Base-by-base conservation (phyloP, 2,888 invertebrate species). In the Agrochola lota region DNA sequence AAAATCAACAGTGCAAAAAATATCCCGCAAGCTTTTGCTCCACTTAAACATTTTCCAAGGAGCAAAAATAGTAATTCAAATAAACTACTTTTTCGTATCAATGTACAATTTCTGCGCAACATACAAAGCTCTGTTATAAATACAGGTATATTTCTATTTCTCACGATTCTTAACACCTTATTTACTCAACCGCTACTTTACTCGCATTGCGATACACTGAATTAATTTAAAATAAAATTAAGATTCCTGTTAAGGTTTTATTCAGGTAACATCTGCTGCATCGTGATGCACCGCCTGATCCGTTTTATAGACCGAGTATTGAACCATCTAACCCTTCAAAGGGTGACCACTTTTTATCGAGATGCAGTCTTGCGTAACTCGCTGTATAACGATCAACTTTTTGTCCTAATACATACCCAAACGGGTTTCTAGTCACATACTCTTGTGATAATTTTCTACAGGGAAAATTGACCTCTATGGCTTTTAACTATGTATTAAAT, bases 321-420 rank as follows among this genome's bases (percentile, higher is more conserved):
- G 94, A 95, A 96, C 94, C 95, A 94, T 94, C 94, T 94, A 94
- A 92, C 92, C 90, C 93, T 93, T 91, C 92, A 94, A 94, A 95
- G 94, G 94, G 95, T 95, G 95, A 94, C 94, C 86, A 89, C 91
- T 95, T 95, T 95, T 96, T 96, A 93, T 93, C 86, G 84, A 90
- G 89, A 83, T 89, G 91, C 91, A 90, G 89, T 95, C 95, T 95
- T 96, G 96, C 95, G 95, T 96, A 96, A 96, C 96, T 93, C 84
- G 95, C 92, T 90, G 89, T 90, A 89, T 67, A 80, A 91, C 91
- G 87, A 89, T 89, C 91, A 89, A 93, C 91, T 95, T 94, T 95
- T 94, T 95, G 91, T 93, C 92, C 91, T 93, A 92, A 93, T 93
- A 92, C 90, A 92, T 91, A 83, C 78, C 85, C 85, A 85, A 90